Evolutionary conservation across 2,888 invertebrate genomes (phyloP), one percentile per base, ranked within the genome.

Genomic region (Tiliacea aurago): DNA sequence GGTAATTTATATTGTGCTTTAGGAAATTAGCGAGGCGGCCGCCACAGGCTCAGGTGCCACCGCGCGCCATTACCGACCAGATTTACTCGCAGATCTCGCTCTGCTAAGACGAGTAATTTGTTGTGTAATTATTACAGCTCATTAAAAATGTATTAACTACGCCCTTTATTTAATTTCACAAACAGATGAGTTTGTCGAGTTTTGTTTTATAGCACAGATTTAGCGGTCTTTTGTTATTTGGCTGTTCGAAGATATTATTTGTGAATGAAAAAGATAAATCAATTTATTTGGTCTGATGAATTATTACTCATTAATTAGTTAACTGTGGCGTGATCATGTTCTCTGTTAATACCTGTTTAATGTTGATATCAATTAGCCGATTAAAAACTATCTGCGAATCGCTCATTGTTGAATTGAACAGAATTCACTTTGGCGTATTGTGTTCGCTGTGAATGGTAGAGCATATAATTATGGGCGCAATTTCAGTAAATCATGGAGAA

Each of bases 1-100:
- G 87, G 93, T 95, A 94, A 95, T 95, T 95, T 94, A 94, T 94
- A 93, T 92, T 91, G 92, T 93, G 93, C 92, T 94, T 92, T 90
- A 91, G 90, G 90, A 94, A 94, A 95, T 95, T 94, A 95, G 92
- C 91, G 90, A 87, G 86, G 87, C 86, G 84, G 82, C 88, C 84
- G 86, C 87, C 88, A 84, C 88, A 87, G 91, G 89, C 91, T 89
- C 94, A 94, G 94, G 94, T 95, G 93, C 89, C 90, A 90, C 90
- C 91, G 87, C 84, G 89, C 87, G 84, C 93, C 92, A 93, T 95
- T 94, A 94, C 91, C 90, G 87, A 88, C 88, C 91, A 92, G 93
- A 94, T 94, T 94, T 93, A 92, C 91, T 91, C 84, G 74, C 85
- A 90, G 86, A 89, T 88, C 88, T 87, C 86, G 85, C 88, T 87